These are phyloP conservation scores for Rhagophthalmus giganteus DNA, from an alignment of 2,888 invertebrate species.

Conservation along the genomic window DNA sequence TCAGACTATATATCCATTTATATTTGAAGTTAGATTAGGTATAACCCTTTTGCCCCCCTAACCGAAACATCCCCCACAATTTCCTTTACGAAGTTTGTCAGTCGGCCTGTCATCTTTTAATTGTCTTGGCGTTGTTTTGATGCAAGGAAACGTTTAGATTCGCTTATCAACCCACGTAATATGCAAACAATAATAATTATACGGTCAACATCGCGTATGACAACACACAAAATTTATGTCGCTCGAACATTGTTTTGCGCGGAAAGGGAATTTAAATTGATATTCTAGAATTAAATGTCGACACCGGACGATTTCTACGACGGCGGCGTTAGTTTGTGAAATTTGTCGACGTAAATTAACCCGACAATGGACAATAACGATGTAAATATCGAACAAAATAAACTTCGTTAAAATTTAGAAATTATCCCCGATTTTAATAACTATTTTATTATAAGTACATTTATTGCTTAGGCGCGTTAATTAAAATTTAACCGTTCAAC, in stretches of 20 bases:
- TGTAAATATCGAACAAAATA: too few species aligned
- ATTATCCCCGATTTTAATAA: too few species aligned
- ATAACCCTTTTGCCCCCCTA: not conserved
- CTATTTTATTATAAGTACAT: too few species aligned
- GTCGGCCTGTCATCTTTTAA: not conserved
- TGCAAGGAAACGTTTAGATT: not conserved
- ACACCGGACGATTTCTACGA: too few species aligned
- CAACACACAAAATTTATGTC: not conserved
- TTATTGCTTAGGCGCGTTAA: too few species aligned
- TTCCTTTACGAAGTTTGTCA: not conserved
- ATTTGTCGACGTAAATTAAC: too few species aligned
- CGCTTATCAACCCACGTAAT: not conserved
- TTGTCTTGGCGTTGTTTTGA: not conserved
- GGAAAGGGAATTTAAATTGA: not conserved
- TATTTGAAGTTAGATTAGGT: slow-evolving; percentile 2
- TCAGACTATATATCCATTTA: not conserved
- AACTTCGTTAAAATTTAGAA: too few species aligned
- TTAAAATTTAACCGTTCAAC: too few species aligned
- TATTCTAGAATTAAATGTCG: too few species aligned
- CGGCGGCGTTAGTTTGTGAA: too few species aligned
- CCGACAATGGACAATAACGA: too few species aligned
- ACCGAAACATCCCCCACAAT: not conserved
- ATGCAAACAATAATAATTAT: not conserved
- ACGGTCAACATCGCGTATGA: not conserved
- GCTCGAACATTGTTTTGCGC: not conserved